These are phyloP conservation scores for Spodoptera frugiperda DNA, from an alignment of 1,140 invertebrate species.

Conservation along the genomic window DNA sequence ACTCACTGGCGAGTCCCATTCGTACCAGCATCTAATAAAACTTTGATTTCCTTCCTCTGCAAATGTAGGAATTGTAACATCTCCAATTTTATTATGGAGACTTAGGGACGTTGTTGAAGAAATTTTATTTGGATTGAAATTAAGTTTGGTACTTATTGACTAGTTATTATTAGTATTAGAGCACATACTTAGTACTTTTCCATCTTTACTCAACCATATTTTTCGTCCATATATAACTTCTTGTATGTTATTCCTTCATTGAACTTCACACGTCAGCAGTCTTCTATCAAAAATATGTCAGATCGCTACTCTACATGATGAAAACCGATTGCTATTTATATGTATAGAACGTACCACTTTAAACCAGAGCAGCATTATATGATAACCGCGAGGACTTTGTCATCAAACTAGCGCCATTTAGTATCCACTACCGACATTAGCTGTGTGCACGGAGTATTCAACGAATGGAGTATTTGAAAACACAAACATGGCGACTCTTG, in stretches of 20 bases:
- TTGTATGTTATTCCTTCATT: background rate
- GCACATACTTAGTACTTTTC: too few species aligned
- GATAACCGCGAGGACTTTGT: conserved; percentile 24
- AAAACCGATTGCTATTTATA: background rate
- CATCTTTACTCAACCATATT: too few species aligned
- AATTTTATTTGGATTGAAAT: too few species aligned
- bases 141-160: background rate
- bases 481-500: background rate
- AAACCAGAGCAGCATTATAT: conserved; percentile 4
- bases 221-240: too few species aligned
- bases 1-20: conserved; percentile 15
- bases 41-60: conserved; percentile 34
- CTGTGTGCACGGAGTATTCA: background rate
- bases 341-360: conserved; percentile 2
- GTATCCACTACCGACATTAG: conserved; percentile 23
- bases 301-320: background rate
- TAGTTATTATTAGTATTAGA: too few species aligned
- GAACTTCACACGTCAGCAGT: too few species aligned
- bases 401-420: conserved; percentile 33
- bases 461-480: background rate
- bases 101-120: too few species aligned
- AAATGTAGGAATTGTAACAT: conserved; percentile 18
- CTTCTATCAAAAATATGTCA: too few species aligned
- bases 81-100: conserved; percentile 15
- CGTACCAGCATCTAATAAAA: conserved; percentile 24